Evolutionary conservation across 2,888 invertebrate genomes (phyloP), one percentile per base, ranked within the genome.

Genomic region (Drosophila ustulata): DNA sequence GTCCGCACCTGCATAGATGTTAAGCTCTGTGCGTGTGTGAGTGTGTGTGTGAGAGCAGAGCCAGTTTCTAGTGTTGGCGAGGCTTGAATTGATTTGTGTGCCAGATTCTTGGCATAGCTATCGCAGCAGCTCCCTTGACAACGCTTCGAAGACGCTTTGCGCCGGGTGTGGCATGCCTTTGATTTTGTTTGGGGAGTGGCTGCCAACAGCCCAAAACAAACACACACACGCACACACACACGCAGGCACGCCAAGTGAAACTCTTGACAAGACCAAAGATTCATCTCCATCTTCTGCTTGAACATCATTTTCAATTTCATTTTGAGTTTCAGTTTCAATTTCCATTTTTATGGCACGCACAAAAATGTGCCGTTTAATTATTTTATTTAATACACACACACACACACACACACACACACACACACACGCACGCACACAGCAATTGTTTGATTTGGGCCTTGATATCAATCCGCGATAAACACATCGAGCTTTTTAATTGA

Each of bases 61-160:
- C 74, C 59, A 71, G 80, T 75, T 75, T 69, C 50, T 55, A 50
- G 62, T 55, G 61, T 50, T 46, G 37, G 37, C 37, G 37, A 37
- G 37, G 37, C 37, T 62, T 49, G 66, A 58, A 73, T 61, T 59
- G 73, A 61, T 68, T 75, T 69, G 55, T 61, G 63, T 77, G 69
- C 72, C 65, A 82, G 78, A 83, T 87, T 83, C 83, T 87, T 87
- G 66, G 82, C 85, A 83, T 83, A 75, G 53, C 78, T 75, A 43
- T 47, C 47, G 26, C 37, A 37, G 37, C 37, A 37, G 41, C 45
- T 69, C 63, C 50, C 57, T 58, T 72, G 71, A 28, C 65, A 65
- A 57, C 65, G 37, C 50, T 45, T 23, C 23, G 28, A 58, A 49
- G 58, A 49, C 26, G 58, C 18, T 49, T 58, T 7, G 37, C 37